Evolutionary conservation across 1,140 invertebrate species (phyloP).

Genomic region (Dendroctonus ponderosae): DNA sequence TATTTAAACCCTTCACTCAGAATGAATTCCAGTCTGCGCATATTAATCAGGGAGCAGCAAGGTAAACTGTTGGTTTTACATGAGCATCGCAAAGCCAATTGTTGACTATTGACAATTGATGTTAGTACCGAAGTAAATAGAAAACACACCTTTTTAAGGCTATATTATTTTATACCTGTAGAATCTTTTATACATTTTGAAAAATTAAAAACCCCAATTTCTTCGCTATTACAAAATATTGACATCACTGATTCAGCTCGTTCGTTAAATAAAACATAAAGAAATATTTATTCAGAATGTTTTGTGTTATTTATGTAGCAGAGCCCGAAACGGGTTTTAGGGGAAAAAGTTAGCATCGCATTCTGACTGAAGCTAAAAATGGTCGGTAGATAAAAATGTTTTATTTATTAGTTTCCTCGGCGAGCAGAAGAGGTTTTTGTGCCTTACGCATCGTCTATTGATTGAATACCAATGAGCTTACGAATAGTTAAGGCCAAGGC

Average conservation of each 20-base stretch:
- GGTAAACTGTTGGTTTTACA: no score
- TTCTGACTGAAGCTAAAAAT: constrained; percentile 19
- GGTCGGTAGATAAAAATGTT: constrained; percentile 26
- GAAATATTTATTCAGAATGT: constrained; percentile 25
- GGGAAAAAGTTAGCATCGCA: constrained; percentile 18
- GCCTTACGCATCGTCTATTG: constrained; percentile 22
- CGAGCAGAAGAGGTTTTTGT: constrained; percentile 12
- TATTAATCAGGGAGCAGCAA: no score
- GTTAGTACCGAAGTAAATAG: no score
- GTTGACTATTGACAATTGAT: no score
- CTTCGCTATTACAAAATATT: neutral
- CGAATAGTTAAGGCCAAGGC: neutral
- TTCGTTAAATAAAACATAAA: constrained; percentile 29
- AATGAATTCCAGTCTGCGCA: no score
- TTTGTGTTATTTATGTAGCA: constrained; percentile 19
- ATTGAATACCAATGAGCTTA: constrained; percentile 21
- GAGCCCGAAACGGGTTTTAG: constrained; percentile 19
- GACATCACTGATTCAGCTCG: neutral
- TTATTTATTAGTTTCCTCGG: constrained; percentile 26
- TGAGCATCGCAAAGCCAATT: no score
- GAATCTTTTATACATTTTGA: no score
- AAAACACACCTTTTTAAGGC: neutral
- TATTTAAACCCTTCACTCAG: no score
- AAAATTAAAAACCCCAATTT: neutral
- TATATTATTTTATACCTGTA: neutral